phyloP scores from a whole-genome alignment of 2,888 invertebrate genomes.

The Catocala nupta region DNA sequence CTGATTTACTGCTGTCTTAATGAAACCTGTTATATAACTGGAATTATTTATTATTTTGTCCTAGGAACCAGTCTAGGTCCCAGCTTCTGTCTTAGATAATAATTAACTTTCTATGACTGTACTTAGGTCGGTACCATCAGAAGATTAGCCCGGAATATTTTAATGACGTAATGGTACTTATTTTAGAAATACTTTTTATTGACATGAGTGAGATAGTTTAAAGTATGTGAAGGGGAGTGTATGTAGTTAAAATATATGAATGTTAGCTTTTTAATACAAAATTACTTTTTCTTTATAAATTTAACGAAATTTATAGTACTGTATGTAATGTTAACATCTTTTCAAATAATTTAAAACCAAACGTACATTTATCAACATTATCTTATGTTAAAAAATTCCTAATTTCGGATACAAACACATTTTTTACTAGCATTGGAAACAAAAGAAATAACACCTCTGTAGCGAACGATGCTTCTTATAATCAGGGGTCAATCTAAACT shows the following conservation, averaged over 20 bases:
- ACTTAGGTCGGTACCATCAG: slow-evolving; percentile 43
- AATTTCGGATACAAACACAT: slow-evolving; percentile 36
- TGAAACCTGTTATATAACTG: slow-evolving; percentile 86
- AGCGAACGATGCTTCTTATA: slow-evolving; percentile 15
- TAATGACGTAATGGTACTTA: slow-evolving; percentile 36
- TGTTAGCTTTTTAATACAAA: too few relatives aligned
- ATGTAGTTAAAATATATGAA: background rate
- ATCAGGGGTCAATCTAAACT: slow-evolving; percentile 53
- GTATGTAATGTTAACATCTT: slow-evolving; percentile 15
- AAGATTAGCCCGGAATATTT: slow-evolving; percentile 24
- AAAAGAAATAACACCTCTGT: slow-evolving; percentile 56
- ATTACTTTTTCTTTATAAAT: slow-evolving; percentile 2
- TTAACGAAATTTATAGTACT: slow-evolving; percentile 9
- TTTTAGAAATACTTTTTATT: slow-evolving; percentile 6
- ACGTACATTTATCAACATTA: slow-evolving; percentile 35
- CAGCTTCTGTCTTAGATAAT: slow-evolving; percentile 81
- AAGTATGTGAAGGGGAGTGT: background rate
- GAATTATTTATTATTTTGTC: slow-evolving; percentile 86
- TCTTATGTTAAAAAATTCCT: slow-evolving; percentile 42
- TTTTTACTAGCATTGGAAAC: slow-evolving; percentile 14
- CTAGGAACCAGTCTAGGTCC: slow-evolving; percentile 71
- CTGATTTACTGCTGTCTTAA: slow-evolving; percentile 84
- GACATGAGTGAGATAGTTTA: background rate
- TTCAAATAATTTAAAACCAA: slow-evolving; percentile 19
- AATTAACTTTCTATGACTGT: slow-evolving; percentile 74